Percentiles rank a stretch among this genome's conserved stretches.
Conservation (phyloP, 1,140 invertebrate genomes). For the Arion vulgaris region DNA sequence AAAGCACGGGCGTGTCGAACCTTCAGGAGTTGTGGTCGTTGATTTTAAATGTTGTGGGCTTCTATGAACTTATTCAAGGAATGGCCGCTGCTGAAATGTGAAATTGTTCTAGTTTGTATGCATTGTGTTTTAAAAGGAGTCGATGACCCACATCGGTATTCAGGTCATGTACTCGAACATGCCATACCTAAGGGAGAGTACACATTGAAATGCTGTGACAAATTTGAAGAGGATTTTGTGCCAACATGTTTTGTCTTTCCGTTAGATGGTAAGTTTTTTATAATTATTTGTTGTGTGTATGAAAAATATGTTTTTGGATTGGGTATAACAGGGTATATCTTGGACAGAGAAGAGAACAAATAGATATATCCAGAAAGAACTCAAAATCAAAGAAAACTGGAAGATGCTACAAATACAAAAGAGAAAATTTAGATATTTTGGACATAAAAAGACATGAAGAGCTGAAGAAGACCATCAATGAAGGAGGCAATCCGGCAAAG, state of each 20-base stretch:
- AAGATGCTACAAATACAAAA: no score
- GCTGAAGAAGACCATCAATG: no score
- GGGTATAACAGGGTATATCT: no score
- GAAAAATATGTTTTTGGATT: not conserved
- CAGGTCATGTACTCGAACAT: conserved; percentile 59
- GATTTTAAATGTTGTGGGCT: conserved; percentile 51
- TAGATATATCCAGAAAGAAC: no score
- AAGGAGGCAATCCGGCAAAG: no score
- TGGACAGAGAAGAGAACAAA: no score
- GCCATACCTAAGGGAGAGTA: conserved; percentile 56
- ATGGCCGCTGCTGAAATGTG: conserved; percentile 63
- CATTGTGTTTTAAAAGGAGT: conserved; percentile 59
- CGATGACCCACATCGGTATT: conserved; percentile 54
- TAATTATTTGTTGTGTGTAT: conserved; percentile 3
- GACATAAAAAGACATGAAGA: no score
- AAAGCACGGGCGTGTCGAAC: conserved; percentile 56
- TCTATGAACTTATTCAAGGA: conserved; percentile 59
- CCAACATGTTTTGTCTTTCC: conserved; percentile 63
- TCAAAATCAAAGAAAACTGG: no score
- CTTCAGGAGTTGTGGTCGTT: conserved; percentile 65
- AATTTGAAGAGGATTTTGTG: conserved; percentile 46
- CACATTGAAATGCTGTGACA: conserved; percentile 52
- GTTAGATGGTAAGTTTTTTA: conserved; percentile 49
- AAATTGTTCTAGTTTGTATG: conserved; percentile 56
- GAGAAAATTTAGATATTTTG: no score